Evolutionary conservation across 2,888 invertebrate genomes (phyloP).

Genomic region (Cancer borealis): DNA sequence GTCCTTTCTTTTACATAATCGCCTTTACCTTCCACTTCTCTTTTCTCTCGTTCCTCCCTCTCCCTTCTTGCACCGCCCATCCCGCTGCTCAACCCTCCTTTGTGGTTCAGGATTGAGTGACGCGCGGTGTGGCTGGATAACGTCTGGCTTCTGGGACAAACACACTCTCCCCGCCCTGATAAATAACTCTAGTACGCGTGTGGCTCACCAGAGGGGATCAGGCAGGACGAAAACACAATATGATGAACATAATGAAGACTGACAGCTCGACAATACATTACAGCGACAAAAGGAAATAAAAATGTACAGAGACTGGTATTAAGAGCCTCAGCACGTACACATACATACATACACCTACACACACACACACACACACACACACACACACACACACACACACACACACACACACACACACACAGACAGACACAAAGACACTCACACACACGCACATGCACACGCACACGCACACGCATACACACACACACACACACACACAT

Average conservation of each 20-base stretch:
- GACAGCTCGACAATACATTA: not conserved
- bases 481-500: not conserved
- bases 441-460: no score
- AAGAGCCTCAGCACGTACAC: not conserved
- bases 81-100: not conserved
- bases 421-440: no score
- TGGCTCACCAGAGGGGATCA: not conserved
- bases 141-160: not conserved
- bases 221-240: not conserved
- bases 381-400: no score
- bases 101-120: not conserved
- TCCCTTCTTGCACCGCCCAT: not conserved
- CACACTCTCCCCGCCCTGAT: not conserved
- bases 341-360: no score
- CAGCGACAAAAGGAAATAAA: not conserved
- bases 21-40: not conserved
- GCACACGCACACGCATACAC: not conserved
- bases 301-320: not conserved
- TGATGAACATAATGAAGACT: not conserved
- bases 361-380: not conserved
- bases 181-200: not conserved
- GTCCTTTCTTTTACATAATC: conserved; percentile 11
- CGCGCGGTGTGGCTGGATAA: not conserved
- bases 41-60: not conserved
- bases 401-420: not conserved